A percentile compares a stretch with the other conserved stretches of the same genome.
These are phyloP conservation scores for Ectemnius continuus DNA, from an alignment of 2,888 invertebrate species.

Conservation along the genomic window DNA sequence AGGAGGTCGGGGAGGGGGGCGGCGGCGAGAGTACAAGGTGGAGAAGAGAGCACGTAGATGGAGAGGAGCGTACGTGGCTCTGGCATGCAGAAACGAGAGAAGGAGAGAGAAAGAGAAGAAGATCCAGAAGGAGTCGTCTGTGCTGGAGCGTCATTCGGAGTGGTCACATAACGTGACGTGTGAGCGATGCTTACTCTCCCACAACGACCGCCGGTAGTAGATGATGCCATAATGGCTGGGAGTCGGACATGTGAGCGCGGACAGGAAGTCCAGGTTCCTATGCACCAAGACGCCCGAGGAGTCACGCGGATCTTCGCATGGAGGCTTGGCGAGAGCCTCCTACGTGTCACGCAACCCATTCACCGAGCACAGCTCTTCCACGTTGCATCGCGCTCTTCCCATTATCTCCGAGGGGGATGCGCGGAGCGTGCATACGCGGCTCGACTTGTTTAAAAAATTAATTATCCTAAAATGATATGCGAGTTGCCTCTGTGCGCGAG, in stretches of 20 bases:
- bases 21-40: slow-evolving; percentile 19
- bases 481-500: background rate
- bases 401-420: slow-evolving; percentile 45
- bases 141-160: slow-evolving; percentile 43
- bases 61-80: too few relatives aligned
- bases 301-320: slow-evolving; percentile 77
- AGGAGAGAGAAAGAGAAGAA: slow-evolving; percentile 26
- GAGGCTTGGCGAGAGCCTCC: slow-evolving; percentile 72
- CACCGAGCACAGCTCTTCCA: slow-evolving; percentile 56
- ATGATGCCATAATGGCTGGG: slow-evolving; percentile 76
- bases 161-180: slow-evolving; percentile 72
- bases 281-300: slow-evolving; percentile 59
- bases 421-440: slow-evolving; percentile 19
- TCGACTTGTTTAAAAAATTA: slow-evolving; percentile 38
- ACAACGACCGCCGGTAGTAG: slow-evolving; percentile 75
- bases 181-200: slow-evolving; percentile 77
- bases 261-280: slow-evolving; percentile 74
- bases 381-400: slow-evolving; percentile 57
- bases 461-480: slow-evolving; percentile 32
- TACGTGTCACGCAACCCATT: slow-evolving; percentile 75
- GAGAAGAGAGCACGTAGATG: background rate
- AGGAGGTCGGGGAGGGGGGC: background rate
- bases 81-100: slow-evolving; percentile 9
- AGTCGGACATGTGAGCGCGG: slow-evolving; percentile 75
- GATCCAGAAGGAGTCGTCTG: slow-evolving; percentile 36